These are phyloP conservation scores for Dinoponera quadriceps DNA, from an alignment of 1,140 invertebrate genomes.

Conservation along the genomic window DNA sequence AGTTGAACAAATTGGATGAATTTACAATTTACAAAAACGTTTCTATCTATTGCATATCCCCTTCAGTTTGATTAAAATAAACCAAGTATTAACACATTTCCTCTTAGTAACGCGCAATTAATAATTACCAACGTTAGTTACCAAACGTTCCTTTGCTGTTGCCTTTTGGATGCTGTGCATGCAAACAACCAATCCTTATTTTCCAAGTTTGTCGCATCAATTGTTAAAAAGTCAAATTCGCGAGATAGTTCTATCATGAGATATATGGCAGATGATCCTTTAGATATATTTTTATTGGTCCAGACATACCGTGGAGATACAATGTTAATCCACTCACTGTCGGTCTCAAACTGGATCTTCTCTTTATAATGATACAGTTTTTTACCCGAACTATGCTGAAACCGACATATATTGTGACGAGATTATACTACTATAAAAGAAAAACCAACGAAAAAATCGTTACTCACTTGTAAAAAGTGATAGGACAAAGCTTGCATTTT, in stretches of 20 bases:
- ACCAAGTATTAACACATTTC: too few relatives aligned
- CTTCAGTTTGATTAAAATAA: too few relatives aligned
- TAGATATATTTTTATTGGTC: slow-evolving; percentile 71
- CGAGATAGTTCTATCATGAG: slow-evolving; percentile 88
- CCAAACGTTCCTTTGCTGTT: slow-evolving; percentile 87
- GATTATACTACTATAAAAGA: slow-evolving; percentile 1
- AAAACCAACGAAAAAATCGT: slow-evolving; percentile 26
- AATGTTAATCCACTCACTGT: slow-evolving; percentile 85
- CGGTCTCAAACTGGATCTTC: slow-evolving; percentile 72
- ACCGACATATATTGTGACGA: slow-evolving; percentile 34
- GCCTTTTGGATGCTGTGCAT: slow-evolving; percentile 87
- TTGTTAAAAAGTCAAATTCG: slow-evolving; percentile 80
- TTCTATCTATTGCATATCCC: too few relatives aligned
- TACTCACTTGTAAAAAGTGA: slow-evolving; percentile 86
- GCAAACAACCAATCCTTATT: slow-evolving; percentile 90
- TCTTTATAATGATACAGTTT: slow-evolving; percentile 70
- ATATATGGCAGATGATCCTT: slow-evolving; percentile 80
- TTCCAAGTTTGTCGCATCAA: slow-evolving; percentile 88
- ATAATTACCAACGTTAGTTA: too few relatives aligned
- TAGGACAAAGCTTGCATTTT: slow-evolving; percentile 85
- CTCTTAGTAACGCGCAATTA: too few relatives aligned
- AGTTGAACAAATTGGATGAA: too few relatives aligned
- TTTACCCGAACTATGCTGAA: slow-evolving; percentile 78
- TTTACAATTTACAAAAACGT: too few relatives aligned
- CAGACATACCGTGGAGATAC: slow-evolving; percentile 82